Base-by-base conservation (phyloP, 1,140 invertebrate genomes). In the Prorops nasuta region DNA sequence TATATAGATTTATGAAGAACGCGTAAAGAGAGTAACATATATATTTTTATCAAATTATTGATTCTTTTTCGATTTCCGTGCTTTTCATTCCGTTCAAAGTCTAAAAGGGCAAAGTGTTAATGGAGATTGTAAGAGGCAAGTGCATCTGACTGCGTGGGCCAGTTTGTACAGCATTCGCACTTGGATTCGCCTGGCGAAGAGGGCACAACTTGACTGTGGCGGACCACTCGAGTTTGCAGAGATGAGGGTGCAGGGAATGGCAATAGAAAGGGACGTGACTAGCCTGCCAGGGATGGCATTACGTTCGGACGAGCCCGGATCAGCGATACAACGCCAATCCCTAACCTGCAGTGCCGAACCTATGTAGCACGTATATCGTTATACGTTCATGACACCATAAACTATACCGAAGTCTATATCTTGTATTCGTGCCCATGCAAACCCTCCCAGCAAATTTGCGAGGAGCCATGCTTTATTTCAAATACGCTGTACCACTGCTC, bases 281-380 rank as follows among this genome's bases (percentile, higher is more conserved):
- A 56, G 70, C 67, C 63, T 73, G 58, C 66, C 60, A 67, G 58
- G 60, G 63, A 51, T 65, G 61, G 60, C 55, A 69, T 71, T 71
- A 70, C 61, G 58, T 42, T 59, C 61, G 69, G 69, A 68, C 59
- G 65, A 70, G 56, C 49, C 44, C 55, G 68, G 71, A 73, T 72
- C 69, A 71, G 61, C 66, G 69, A 63, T 72, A 73, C 64, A 66
- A 58, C 54, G 62, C 65, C 66, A 68, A 72, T 73, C 63, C 49
- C 68, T 69, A 70, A 60, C 66, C 66, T 62, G n/a, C n/a, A n/a
- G 56, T 44, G 56, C 47, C 62, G 40, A 61, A 48, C 57, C 10
- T 55, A 44, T 51, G 50, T 58, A 59, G 64, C 67, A 71, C 66
- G 67, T 72, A 71, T 68, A 71, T 64, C 62, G 68, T 71, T 67